Conservation (phyloP, 2,888 invertebrate genomes). For the Neelides folsomi region DNA sequence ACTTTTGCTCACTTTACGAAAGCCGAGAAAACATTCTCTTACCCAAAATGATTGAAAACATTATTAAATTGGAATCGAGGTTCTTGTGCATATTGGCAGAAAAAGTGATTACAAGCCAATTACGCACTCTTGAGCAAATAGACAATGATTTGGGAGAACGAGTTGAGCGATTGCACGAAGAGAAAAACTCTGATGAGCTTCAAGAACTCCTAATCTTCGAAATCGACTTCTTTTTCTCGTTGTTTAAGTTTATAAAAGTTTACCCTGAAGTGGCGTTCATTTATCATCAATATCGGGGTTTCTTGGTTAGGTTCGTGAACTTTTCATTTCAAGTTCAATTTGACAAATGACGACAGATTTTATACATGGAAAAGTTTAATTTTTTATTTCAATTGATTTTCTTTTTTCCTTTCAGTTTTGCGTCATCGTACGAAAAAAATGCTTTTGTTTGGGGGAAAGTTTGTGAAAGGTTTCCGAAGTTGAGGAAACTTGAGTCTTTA, state of each 20-base stretch:
- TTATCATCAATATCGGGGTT: conserved; percentile 15
- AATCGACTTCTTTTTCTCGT: conserved; percentile 54
- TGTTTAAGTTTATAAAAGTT: conserved; percentile 54
- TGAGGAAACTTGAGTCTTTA: conserved; percentile 13
- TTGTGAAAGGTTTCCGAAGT: conserved; percentile 7
- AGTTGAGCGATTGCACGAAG: background rate
- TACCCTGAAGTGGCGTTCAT: conserved; percentile 43
- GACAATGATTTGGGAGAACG: conserved; percentile 9
- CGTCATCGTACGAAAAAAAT: conserved; percentile 18
- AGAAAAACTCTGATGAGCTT: background rate
- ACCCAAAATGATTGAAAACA: conserved; percentile 48
- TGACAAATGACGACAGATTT: background rate
- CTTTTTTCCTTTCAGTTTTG: conserved; percentile 13
- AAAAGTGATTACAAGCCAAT: conserved; percentile 12
- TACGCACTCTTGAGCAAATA: conserved; percentile 17
- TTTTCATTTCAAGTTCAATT: background rate
- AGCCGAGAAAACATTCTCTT: conserved; percentile 51
- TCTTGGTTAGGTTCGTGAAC: conserved; percentile 9
- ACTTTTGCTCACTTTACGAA: conserved; percentile 61
- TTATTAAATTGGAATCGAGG: conserved; percentile 44
- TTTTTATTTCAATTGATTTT: background rate
- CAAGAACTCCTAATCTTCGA: conserved; percentile 55
- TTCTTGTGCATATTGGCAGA: conserved; percentile 34
- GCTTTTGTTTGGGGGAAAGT: conserved; percentile 19
- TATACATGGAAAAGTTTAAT: background rate